Conservation (phyloP, 2,888 invertebrate genomes). For the Bedellia somnulentella region DNA sequence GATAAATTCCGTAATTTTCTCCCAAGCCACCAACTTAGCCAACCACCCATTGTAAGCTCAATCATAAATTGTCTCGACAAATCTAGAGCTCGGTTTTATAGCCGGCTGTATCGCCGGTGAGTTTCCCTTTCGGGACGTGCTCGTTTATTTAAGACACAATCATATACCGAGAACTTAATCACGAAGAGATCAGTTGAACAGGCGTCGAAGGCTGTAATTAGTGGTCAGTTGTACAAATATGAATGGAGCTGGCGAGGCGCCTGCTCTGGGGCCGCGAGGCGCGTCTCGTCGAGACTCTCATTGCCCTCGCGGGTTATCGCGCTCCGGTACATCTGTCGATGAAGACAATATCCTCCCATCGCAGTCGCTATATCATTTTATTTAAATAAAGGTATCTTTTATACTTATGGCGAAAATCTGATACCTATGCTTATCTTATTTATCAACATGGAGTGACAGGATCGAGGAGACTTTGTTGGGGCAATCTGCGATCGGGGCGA, state of each 20-base stretch:
- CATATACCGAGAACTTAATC: constrained; percentile 43
- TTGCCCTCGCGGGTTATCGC: background rate
- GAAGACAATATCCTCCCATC: too few relatives aligned
- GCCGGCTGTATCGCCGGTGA: constrained; percentile 11
- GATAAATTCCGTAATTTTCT: constrained; percentile 21
- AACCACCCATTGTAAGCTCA: constrained; percentile 2
- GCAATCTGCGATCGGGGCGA: too few relatives aligned
- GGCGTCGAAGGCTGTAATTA: constrained; percentile 36
- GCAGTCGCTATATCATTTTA: too few relatives aligned
- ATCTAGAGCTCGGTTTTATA: constrained; percentile 14
- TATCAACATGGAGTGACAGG: too few relatives aligned
- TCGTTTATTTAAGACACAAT: constrained; percentile 24
- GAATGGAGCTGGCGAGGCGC: constrained; percentile 31
- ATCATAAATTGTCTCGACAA: constrained; percentile 6
- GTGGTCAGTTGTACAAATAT: constrained; percentile 41
- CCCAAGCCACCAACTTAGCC: constrained; percentile 10
- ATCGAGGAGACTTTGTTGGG: constrained; percentile 23
- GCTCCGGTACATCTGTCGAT: too few relatives aligned
- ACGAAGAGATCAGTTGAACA: constrained; percentile 22
- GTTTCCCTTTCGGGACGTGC: constrained; percentile 11
- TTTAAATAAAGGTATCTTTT: too few relatives aligned
- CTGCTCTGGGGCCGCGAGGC: constrained; percentile 14
- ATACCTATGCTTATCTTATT: too few relatives aligned
- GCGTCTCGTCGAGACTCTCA: background rate
- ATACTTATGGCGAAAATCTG: too few relatives aligned